Evolutionary conservation across 1,140 invertebrate species (phyloP), one percentile per base, ranked within the genome.

Genomic region (Diorhabda elongata): DNA sequence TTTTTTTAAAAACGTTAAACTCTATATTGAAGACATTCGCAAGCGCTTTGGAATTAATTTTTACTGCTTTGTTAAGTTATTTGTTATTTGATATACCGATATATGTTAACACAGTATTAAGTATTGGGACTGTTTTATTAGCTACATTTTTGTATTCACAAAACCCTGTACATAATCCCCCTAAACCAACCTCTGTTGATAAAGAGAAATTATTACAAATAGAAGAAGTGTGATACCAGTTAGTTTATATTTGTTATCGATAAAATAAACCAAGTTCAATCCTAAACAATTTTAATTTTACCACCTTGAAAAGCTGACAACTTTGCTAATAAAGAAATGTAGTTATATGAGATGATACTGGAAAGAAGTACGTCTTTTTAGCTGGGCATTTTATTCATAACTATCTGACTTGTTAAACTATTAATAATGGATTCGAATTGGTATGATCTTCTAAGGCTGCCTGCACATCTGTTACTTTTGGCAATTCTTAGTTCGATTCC

Each of bases 1-100:
- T 98, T 77, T 98, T 98, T 77, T 84, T 98, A 2, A 93, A 94
- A 78, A 93, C 90, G 71, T 85, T 98, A 66, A 98, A 98, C 82
- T 98, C 96, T 5, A 98, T 98, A 76, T 83, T 98, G 58, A 98
- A 98, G 84, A 97, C 94, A 5, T 98, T 98, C 84, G 96, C 96
- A 2, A 95, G 94, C 83, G 95, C 95, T 44, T 84, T 98, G 71
- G 96, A 98, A 81, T 81, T 98, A 8, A 84, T 97, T 47, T 93
- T 98, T 75, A 97, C 95, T 4, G 96, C 96, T 6, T 82, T 97
- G 4, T 84, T 97, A 0, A 94, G 93, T 77, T 96, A 91, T 85
- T 82, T 97, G 56, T 85, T 98, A 60, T 97, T 98, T 81, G 87
- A 85, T 71, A 97, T 97, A 81, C 86, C 92, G 5, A 91, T 98